phyloP scores from a whole-genome alignment of 2,888 invertebrate genomes.

The Callyntrura sp. region DNA sequence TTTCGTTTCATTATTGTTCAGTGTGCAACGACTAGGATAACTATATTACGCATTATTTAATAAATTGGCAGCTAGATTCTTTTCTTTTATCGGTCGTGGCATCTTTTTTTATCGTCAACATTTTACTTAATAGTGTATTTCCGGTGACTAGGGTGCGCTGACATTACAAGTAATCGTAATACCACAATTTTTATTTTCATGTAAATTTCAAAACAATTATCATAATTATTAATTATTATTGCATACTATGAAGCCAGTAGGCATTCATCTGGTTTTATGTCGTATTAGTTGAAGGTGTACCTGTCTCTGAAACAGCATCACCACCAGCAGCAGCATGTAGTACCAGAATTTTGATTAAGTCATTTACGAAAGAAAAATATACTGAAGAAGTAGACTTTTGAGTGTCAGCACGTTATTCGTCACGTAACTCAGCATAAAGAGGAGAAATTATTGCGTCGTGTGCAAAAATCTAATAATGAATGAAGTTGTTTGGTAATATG shows the following conservation, averaged over 20 bases:
- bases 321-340: not conserved
- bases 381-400: too few relatives aligned
- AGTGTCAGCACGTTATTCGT: not conserved
- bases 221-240: not conserved
- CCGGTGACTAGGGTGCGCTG: not conserved
- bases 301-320: too few relatives aligned
- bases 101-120: not conserved
- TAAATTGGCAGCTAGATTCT: not conserved
- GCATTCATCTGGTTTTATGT: too few relatives aligned
- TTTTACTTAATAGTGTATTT: not conserved
- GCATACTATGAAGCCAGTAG: not conserved
- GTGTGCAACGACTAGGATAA: not conserved
- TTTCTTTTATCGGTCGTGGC: not conserved
- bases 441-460: slow-evolving; percentile 8
- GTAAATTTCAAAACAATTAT: not conserved
- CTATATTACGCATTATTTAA: not conserved
- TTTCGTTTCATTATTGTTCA: not conserved
- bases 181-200: not conserved
- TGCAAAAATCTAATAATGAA: not conserved
- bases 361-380: not conserved
- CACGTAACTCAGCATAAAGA: not conserved
- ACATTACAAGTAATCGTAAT: not conserved
- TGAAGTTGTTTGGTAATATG: not conserved
- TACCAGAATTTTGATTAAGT: not conserved
- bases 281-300: too few relatives aligned